A percentile compares a stretch with the other conserved stretches of the same genome.
These are phyloP conservation scores for Capitulum mitella DNA, from an alignment of 2,888 invertebrate species.

Conservation along the genomic window DNA sequence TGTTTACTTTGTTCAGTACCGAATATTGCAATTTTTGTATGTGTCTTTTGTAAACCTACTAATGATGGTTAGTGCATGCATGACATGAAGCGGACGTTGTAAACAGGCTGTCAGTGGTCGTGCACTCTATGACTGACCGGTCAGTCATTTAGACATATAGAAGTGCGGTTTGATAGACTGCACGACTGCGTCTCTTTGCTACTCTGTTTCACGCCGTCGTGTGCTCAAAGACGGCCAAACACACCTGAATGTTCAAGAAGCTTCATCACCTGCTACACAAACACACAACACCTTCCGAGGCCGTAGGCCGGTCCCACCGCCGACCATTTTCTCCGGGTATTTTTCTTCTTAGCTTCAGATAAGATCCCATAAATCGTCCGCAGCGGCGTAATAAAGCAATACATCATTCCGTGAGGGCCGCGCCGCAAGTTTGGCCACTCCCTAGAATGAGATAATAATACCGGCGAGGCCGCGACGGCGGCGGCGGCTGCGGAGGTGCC, in stretches of 20 bases:
- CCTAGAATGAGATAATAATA: slow-evolving; percentile 20
- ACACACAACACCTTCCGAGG: too few species aligned
- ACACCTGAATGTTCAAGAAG: too few species aligned
- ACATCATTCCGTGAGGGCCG: background rate
- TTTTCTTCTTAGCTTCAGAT: slow-evolving; percentile 18
- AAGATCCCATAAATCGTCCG: slow-evolving; percentile 12
- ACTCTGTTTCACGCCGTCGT: too few species aligned
- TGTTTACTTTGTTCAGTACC: too few species aligned
- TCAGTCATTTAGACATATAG: background rate
- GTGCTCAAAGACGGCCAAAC: too few species aligned
- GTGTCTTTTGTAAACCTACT: too few species aligned
- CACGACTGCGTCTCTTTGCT: too few species aligned
- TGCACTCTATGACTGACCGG: too few species aligned
- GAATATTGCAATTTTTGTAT: too few species aligned
- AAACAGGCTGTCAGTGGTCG: too few species aligned
- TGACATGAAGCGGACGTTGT: too few species aligned
- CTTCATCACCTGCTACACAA: background rate
- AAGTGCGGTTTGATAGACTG: background rate
- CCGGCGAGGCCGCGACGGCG: background rate
- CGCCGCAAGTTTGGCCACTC: slow-evolving; percentile 22
- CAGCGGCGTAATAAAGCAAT: slow-evolving; percentile 23
- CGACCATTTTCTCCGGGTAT: slow-evolving; percentile 21
- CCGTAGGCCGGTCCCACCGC: background rate
- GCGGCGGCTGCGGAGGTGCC: background rate
- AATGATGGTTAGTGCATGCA: too few species aligned